Conservation (phyloP, 1,140 invertebrate species). For the Papilio dardanus region DNA sequence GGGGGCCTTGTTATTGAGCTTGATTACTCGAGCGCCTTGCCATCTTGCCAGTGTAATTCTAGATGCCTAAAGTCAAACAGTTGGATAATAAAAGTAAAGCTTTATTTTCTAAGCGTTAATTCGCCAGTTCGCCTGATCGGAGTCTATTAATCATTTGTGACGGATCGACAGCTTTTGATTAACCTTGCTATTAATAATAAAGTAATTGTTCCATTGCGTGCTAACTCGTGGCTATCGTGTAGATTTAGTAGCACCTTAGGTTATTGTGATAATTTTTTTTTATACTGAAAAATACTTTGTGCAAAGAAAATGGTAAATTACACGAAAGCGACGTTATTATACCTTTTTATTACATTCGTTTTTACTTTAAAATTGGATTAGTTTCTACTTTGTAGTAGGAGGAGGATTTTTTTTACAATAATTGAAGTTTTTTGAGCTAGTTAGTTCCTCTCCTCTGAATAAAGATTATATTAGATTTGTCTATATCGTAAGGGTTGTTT, state of each 20-base stretch:
- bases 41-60: background rate
- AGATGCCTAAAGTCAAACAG: background rate
- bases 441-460: no score
- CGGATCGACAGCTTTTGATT: slow-evolving; percentile 37
- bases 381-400: background rate
- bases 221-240: slow-evolving; percentile 34
- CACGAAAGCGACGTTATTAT: background rate
- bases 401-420: background rate
- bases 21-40: background rate
- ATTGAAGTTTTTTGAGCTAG: no score
- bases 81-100: no score
- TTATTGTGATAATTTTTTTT: slow-evolving; percentile 22
- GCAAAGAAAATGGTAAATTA: slow-evolving; percentile 27
- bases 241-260: slow-evolving; percentile 37
- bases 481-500: no score
- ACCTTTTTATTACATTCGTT: background rate
- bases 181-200: slow-evolving; percentile 38
- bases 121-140: slow-evolving; percentile 33
- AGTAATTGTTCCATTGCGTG: slow-evolving; percentile 38
- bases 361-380: background rate
- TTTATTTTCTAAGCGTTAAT: slow-evolving; percentile 20
- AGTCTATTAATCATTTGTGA: slow-evolving; percentile 37
- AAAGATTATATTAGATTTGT: no score
- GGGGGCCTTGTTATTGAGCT: slow-evolving; percentile 13
- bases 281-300: slow-evolving; percentile 16